phyloP scores from a whole-genome alignment of 2,113 vertebrate genomes.

The Gymnogyps californianus region DNA sequence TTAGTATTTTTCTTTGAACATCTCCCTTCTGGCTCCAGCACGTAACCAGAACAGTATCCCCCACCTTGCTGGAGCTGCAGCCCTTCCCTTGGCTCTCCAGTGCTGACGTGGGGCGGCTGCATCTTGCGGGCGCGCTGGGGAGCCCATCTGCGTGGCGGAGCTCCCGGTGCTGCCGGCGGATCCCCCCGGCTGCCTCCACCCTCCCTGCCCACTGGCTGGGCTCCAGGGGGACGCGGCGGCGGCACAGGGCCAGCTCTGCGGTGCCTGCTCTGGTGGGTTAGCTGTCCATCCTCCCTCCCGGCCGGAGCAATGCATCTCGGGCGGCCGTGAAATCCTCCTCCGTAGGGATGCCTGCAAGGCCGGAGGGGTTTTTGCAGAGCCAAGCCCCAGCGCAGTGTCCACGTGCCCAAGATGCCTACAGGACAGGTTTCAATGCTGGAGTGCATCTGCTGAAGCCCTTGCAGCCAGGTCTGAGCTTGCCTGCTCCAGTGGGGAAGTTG shows the following conservation, averaged over 20 bases:
- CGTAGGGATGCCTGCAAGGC: background rate
- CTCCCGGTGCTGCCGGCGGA: background rate
- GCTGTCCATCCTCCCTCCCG: background rate
- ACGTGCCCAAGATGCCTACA: fast-evolving
- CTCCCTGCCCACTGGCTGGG: background rate
- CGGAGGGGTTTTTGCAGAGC: background rate
- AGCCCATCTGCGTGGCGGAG: background rate
- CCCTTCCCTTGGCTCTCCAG: background rate
- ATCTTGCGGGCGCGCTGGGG: background rate
- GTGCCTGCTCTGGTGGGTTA: background rate
- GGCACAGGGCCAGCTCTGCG: background rate
- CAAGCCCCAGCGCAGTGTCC: background rate
- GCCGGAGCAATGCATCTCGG: background rate
- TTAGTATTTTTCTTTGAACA: background rate
- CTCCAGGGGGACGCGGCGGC: background rate
- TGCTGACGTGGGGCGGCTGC: fast-evolving
- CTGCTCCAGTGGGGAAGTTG: background rate
- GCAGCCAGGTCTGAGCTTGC: background rate
- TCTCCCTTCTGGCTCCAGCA: background rate
- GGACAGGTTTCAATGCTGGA: background rate
- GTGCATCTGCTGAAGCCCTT: background rate
- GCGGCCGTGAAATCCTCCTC: background rate
- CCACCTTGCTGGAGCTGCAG: background rate
- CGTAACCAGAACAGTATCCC: background rate
- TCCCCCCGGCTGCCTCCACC: background rate